Base-by-base conservation (phyloP, 2,888 invertebrate genomes). In the Esperia sulphurella region DNA sequence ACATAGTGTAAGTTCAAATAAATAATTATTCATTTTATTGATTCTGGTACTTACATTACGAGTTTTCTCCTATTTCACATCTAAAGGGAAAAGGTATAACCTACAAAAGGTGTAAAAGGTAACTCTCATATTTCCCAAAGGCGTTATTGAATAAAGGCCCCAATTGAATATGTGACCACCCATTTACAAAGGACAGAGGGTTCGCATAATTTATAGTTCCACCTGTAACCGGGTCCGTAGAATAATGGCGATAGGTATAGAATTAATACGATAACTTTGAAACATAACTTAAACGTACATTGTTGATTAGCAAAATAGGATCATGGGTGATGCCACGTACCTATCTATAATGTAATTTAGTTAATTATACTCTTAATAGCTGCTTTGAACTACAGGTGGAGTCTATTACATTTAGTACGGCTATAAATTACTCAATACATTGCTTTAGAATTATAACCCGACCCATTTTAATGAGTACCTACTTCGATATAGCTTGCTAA, bases 141-240 rank as follows among this genome's bases (percentile, higher is more conserved):
- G 21, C 41, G 39, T 43, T 39, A 43, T 52, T 50, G 41, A 42
- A 51, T 48, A 30, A 55, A 49, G 55, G 49, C 51, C 54, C 49
- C 52, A 63, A 64, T 57, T 54, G 54, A 61, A 61, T 61, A 55
- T 70, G 59, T 62, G 63, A 57, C 58, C 63, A 54, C 50, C 51
- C 50, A 65, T 65, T 62, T 59, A 58, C 53, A 47, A 55, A 49
- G 57, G 58, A 46, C 49, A 45, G 50, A 51, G 48, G 52, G 59
- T 51, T 51, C 45, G 49, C 48, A 53, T 59, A 67, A 75, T 72
- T 72, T 70, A 75, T 71, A 31, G 59, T 51, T 45, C 54, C 71
- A 75, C 72, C 73, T 75, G 68, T 61, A 68, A 39, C 39, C 39
- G 14, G 39, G 13, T 39, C 14, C 9, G n/a, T 37, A 37, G 12